Percentiles rank a stretch among this genome's conserved stretches.
Evolutionary conservation across 2,888 invertebrate genomes (phyloP).

Genomic region (Aproaerema taeniolella): DNA sequence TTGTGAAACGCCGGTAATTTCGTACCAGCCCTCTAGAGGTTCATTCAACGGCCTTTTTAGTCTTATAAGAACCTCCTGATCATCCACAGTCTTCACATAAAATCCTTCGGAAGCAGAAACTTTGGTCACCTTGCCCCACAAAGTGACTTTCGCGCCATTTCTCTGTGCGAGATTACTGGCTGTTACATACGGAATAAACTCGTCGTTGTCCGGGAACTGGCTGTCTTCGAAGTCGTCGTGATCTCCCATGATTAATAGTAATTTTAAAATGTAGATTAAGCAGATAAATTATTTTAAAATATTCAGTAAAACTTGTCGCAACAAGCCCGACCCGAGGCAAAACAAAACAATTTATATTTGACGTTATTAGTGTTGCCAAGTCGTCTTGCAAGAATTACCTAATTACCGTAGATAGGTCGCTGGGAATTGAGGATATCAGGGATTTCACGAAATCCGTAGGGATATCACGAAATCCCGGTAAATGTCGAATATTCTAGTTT

Average conservation of each 20-base stretch:
- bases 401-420: too few relatives aligned
- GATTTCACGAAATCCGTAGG: too few relatives aligned
- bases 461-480: too few relatives aligned
- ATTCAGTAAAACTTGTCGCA: too few relatives aligned
- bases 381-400: too few relatives aligned
- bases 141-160: constrained; percentile 64
- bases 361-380: too few relatives aligned
- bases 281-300: too few relatives aligned
- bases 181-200: constrained; percentile 66
- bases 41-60: constrained; percentile 56
- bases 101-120: constrained; percentile 65
- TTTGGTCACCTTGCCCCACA: constrained; percentile 69
- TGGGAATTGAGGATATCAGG: too few relatives aligned
- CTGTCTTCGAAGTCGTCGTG: constrained; percentile 66
- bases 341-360: too few relatives aligned
- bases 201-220: constrained; percentile 68
- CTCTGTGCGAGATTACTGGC: constrained; percentile 60
- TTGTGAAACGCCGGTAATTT: constrained; percentile 63
- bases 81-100: constrained; percentile 64
- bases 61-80: constrained; percentile 61
- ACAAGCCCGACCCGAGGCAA: too few relatives aligned
- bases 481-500: too few relatives aligned
- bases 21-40: constrained; percentile 68
- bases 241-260: constrained; percentile 45
- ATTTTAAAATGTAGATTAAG: too few relatives aligned